Percentiles rank a stretch among this genome's conserved stretches.
phyloP scores from a whole-genome alignment of 2,888 invertebrate species.

The Diarsia rubi region DNA sequence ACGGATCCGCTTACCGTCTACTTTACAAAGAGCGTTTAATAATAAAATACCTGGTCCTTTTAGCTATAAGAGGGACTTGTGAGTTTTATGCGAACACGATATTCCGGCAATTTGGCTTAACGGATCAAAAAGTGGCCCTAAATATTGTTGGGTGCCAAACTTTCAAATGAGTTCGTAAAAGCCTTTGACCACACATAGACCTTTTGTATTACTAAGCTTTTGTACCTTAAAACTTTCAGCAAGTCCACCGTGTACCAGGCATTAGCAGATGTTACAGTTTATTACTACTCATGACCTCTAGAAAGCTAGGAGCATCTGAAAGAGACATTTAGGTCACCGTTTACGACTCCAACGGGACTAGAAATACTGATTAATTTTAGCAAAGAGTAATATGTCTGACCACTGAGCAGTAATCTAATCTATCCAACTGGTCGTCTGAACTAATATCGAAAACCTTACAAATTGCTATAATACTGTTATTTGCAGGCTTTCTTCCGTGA shows the following conservation, averaged over 20 bases:
- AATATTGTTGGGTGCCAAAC: slow-evolving; percentile 23
- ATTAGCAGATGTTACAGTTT: background rate
- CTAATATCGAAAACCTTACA: background rate
- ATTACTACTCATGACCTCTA: background rate
- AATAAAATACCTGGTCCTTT: slow-evolving; percentile 64
- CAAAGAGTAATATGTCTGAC: background rate
- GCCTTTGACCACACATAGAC: slow-evolving; percentile 1
- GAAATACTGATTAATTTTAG: background rate
- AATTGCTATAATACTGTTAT: no score
- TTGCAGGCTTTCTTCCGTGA: no score
- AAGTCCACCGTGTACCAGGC: background rate
- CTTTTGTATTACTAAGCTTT: slow-evolving; percentile 12
- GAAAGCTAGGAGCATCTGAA: background rate
- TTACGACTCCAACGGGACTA: background rate
- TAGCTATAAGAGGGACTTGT: slow-evolving; percentile 47
- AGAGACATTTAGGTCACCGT: background rate
- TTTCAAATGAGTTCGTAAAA: slow-evolving; percentile 26
- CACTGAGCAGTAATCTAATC: background rate
- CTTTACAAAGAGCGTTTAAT: slow-evolving; percentile 65
- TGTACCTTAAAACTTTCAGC: slow-evolving; percentile 17
- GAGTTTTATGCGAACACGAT: slow-evolving; percentile 39
- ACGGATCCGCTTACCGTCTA: slow-evolving; percentile 62
- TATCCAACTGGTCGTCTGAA: background rate
- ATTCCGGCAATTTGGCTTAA: slow-evolving; percentile 42
- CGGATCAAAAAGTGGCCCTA: slow-evolving; percentile 29